Base-by-base conservation (phyloP, 1,140 invertebrate genomes). In the Drosophila erecta region DNA sequence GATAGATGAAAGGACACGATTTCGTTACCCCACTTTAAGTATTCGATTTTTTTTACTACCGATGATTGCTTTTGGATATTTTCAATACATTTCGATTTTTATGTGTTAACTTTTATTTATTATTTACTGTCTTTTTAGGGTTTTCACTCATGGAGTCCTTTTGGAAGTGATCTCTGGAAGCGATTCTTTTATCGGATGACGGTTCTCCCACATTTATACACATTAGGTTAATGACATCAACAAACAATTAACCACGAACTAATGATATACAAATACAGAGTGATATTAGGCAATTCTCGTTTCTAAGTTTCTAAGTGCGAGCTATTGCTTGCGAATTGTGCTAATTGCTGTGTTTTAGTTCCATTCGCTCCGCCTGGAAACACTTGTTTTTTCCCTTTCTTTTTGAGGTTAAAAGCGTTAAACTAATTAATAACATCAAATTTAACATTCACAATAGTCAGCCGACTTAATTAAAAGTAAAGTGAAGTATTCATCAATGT, bases 91-190 rank as follows among this genome's bases (percentile, higher is more conserved):
- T 50, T 17, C 17, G 10, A 4, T 7, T 35, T 33, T 20, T 33
- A 30, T 24, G 5, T 4, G 14, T 47, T 37, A 22, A 3, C 24
- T 53, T 40, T 37, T 15, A 20, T 24, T 22, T 35, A 35, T 49
- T 11, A 14, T 58, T 20, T 55, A 40, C 49, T 59, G 24, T 33
- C 20, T 55, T 53, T 50, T 49, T 2, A 11, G 38, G 38, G 44
- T 59, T 38, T 20, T 15, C 4, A 55, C 30, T 58, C 54, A 41
- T 57, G 17, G 15, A 15, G 20, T 44, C 20, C 20, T 47, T 27
- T 22, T 66, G 64, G 64, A 66, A 66, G 64, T 50, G 35, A 24
- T 37, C 46, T 66, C 46, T 66, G 64, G 64, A 66, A 64, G 60
- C 54, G 46, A 30, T 41, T 53, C 35, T 47, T 41, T 17, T 38